A percentile compares a stretch with the other conserved stretches of the same genome.
These are phyloP conservation scores for Rhyacichthys aspro DNA, from an alignment of 2,797 vertebrate genomes.

Conservation along the genomic window DNA sequence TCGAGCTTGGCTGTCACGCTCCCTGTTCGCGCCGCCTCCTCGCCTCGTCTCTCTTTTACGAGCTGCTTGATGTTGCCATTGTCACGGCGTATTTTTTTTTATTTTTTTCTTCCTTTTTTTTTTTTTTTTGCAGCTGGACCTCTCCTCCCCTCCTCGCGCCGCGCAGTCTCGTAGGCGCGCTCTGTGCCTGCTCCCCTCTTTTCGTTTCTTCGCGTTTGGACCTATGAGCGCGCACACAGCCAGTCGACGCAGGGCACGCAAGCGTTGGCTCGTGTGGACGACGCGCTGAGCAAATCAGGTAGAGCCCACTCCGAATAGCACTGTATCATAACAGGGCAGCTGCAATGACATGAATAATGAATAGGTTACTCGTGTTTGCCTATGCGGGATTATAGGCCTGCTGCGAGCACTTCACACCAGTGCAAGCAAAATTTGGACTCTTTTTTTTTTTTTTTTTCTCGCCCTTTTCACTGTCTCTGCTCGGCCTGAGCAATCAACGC, in stretches of 20 bases:
- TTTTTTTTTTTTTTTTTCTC: constrained; percentile 7
- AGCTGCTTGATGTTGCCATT: constrained; percentile 80
- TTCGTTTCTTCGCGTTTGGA: constrained; percentile 76
- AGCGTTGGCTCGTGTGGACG: constrained; percentile 58
- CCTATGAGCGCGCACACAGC: constrained; percentile 87
- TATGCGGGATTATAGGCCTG: constrained; percentile 61
- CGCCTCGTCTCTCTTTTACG: constrained; percentile 60
- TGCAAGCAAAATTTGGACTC: constrained; percentile 41
- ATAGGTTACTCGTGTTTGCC: constrained; percentile 65
- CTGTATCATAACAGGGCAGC: constrained; percentile 77
- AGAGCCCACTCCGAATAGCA: constrained; percentile 67
- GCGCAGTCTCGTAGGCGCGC: constrained; percentile 79
- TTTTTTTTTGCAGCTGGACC: constrained; percentile 77
- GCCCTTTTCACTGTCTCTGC: neutral
- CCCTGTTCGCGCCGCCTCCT: constrained; percentile 63
- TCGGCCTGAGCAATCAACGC: neutral
- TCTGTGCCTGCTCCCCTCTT: constrained; percentile 59
- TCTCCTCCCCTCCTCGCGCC: constrained; percentile 72
- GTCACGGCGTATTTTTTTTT: constrained; percentile 67
- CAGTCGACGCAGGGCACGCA: constrained; percentile 77
- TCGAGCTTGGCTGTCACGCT: constrained; percentile 58
- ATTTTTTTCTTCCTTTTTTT: constrained; percentile 37
- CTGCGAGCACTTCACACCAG: constrained; percentile 50
- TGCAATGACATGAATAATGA: constrained; percentile 80
- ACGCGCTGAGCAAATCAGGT: constrained; percentile 78